phyloP scores from a whole-genome alignment of 2,113 vertebrate genomes.

The Hylia prasina region DNA sequence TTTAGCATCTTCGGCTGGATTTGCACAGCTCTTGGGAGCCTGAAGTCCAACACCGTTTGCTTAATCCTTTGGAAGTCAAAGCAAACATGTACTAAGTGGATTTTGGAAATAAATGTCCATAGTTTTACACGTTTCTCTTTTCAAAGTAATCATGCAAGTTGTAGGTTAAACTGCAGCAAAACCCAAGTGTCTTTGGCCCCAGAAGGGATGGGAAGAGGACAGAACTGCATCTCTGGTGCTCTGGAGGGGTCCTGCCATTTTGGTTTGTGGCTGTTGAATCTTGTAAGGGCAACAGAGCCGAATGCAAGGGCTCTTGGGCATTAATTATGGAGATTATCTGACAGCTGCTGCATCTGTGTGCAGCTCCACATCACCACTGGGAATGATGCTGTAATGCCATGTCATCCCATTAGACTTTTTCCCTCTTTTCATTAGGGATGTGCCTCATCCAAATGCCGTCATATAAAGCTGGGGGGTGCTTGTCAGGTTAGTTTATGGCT shows the following conservation, averaged over 20 bases:
- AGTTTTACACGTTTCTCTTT: neutral
- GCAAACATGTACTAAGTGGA: fast-evolving
- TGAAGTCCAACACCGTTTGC: fast-evolving
- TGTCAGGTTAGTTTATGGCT: neutral
- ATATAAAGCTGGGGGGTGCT: neutral
- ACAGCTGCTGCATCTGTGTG: neutral
- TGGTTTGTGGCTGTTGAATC: neutral
- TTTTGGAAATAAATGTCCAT: neutral
- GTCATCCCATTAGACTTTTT: neutral
- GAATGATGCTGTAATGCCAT: neutral
- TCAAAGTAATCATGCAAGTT: neutral
- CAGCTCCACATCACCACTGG: neutral
- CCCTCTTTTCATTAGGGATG: neutral
- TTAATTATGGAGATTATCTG: neutral
- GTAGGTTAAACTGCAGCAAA: neutral
- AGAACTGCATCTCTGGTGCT: neutral
- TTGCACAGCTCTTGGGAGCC: neutral
- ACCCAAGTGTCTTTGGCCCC: fast-evolving
- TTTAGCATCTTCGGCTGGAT: fast-evolving
- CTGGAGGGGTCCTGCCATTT: neutral
- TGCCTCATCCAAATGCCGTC: neutral
- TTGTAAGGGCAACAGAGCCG: neutral
- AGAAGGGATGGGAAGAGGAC: neutral
- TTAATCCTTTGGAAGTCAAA: neutral
- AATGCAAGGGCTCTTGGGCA: neutral